phyloP scores from a whole-genome alignment of 2,888 invertebrate genomes.

The Drosophila antonietae region DNA sequence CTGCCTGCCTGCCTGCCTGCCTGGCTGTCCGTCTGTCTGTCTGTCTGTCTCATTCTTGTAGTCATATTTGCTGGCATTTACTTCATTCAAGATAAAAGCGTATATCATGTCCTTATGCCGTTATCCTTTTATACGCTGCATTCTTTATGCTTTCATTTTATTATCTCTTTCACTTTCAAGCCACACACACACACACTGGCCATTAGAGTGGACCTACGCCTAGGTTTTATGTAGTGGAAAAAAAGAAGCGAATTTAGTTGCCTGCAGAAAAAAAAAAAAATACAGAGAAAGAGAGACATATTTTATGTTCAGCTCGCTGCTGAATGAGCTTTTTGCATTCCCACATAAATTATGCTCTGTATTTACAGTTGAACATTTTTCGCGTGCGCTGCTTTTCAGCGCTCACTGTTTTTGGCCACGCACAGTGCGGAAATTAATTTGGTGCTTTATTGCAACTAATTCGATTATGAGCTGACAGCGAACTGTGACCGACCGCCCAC shows the following conservation, averaged over 20 bases:
- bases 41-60: constrained; percentile 10
- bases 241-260: constrained; percentile 5
- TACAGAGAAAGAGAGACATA: constrained; percentile 6
- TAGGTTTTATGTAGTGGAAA: constrained; percentile 65
- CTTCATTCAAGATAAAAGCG: constrained; percentile 55
- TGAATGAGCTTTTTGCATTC: constrained; percentile 17
- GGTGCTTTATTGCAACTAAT: constrained; percentile 76
- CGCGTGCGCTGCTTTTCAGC: constrained; percentile 39
- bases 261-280: constrained; percentile 16
- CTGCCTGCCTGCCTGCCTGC: constrained; percentile 1
- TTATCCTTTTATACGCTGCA: constrained; percentile 67
- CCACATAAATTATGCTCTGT: constrained; percentile 37
- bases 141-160: constrained; percentile 62
- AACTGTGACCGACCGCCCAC: constrained; percentile 26
- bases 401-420: constrained; percentile 21
- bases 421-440: constrained; percentile 75
- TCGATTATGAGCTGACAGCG: constrained; percentile 63
- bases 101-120: constrained; percentile 58
- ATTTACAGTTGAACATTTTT: constrained; percentile 10
- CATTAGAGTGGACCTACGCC: constrained; percentile 41
- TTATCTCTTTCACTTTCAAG: constrained; percentile 56
- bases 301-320: constrained; percentile 20
- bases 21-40: constrained; percentile 2
- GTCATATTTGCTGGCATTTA: constrained; percentile 50
- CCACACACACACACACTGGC: constrained; percentile 26